Conservation (phyloP, 2,113 vertebrate species). For the Oreochromis tanganicae region DNA sequence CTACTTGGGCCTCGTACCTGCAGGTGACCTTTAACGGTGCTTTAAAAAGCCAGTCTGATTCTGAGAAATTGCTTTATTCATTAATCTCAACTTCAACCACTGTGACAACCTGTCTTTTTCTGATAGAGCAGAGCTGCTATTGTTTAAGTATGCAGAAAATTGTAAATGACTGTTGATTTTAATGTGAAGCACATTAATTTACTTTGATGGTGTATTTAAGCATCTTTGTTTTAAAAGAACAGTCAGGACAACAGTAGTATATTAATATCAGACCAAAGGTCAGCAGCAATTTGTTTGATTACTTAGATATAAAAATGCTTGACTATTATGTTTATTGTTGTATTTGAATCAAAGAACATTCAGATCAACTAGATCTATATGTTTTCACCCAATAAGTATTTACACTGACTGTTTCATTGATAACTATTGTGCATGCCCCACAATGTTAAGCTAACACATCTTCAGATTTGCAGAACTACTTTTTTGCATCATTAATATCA, state of each 20-base stretch:
- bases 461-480: no score
- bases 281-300: no score
- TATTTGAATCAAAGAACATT: no score
- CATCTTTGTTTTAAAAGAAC: background rate
- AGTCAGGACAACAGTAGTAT: background rate
- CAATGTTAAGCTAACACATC: no score
- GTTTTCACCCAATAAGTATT: no score
- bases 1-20: background rate
- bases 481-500: no score
- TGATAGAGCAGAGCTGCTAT: background rate
- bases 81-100: background rate
- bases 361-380: no score
- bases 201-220: background rate
- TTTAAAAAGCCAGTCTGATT: background rate
- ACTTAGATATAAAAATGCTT: no score
- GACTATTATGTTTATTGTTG: no score
- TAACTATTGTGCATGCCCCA: no score
- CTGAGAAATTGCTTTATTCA: background rate
- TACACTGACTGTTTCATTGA: no score
- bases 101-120: background rate
- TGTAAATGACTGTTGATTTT: background rate
- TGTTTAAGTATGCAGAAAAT: background rate
- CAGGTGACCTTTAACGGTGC: background rate
- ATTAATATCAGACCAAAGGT: no score
- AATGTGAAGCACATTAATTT: background rate